Evolutionary conservation across 1,140 invertebrate genomes (phyloP), one percentile per base, ranked within the genome.

Genomic region (Lethocerus indicus): DNA sequence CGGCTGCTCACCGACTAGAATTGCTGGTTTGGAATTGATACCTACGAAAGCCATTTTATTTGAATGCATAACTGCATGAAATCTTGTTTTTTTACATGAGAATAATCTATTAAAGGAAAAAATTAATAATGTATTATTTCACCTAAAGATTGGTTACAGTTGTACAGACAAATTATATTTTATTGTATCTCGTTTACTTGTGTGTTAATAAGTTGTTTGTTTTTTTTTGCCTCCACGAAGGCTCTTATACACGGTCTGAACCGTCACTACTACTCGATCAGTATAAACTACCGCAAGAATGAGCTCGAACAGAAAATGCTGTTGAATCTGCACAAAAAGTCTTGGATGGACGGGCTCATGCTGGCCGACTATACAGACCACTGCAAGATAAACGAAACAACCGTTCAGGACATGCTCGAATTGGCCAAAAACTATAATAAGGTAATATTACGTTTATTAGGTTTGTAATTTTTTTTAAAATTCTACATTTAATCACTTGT

Each of bases 291-390:
- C 67, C 78, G 93, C 49, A 99, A 98, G 67, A 98, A 98, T 71
- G 91, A 97, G 67, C 66, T 98, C 42, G 96, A 99, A 67, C 95
- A 99, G 63, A 98, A 96, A 73, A 99, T 99, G 96, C 69, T 99
- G 32, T 67, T 98, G 25, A 99, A 98, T 73, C 70, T 99, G 40
- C 91, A 99, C 64, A 98, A 99, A 69, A 96, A 98, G 66, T 95
- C 89, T 1, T 99, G 96, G 96, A 95, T 95, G 76, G 95, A 99
- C 70, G 95, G 95, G 20, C 74, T 99, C 3, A 90, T 82, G 23
- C 69, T 99, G 40, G 78, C 89, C 44, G 89, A 98, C 68, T 99
- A 97, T 67, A 79, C 86, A 49, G 83, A 93, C 42, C 94, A 98
- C 62, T 93, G 91, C 68, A 76, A 79, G 51, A 72, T 86, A 2